A percentile compares a stretch with the other conserved stretches of the same genome.
phyloP scores from a whole-genome alignment of 2,888 invertebrate genomes.

The Athetis lepigone region DNA sequence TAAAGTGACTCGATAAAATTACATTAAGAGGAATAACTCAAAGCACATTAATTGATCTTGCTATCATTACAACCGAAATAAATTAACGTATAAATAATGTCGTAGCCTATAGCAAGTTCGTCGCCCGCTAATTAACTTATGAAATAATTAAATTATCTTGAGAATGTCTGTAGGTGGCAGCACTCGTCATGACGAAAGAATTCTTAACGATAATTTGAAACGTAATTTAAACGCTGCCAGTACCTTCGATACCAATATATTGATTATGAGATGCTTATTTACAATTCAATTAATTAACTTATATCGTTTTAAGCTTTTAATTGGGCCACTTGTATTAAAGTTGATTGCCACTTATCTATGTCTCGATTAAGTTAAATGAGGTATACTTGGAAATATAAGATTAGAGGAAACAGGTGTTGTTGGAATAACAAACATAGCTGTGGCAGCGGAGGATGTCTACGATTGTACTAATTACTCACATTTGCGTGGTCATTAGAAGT shows the following conservation, averaged over 20 bases:
- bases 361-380: conserved; percentile 70
- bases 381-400: conserved; percentile 61
- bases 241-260: conserved; percentile 52
- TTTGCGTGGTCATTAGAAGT: conserved; percentile 44
- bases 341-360: conserved; percentile 71
- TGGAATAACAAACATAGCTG: conserved; percentile 49
- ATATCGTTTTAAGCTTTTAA: conserved; percentile 65
- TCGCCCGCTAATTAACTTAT: conserved; percentile 35
- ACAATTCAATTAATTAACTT: conserved; percentile 68
- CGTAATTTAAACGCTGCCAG: conserved; percentile 41
- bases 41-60: conserved; percentile 8
- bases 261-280: conserved; percentile 64
- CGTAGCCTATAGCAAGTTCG: conserved; percentile 9
- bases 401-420: conserved; percentile 69
- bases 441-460: conserved; percentile 50
- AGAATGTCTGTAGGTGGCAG: conserved; percentile 42
- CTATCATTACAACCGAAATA: conserved; percentile 2
- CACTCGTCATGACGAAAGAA: conserved; percentile 33
- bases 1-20: too few relatives aligned
- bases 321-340: conserved; percentile 68
- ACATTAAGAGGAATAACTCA: background rate
- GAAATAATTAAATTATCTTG: conserved; percentile 47
- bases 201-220: conserved; percentile 44
- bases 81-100: conserved; percentile 7
- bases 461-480: conserved; percentile 50